phyloP scores from a whole-genome alignment of 2,113 vertebrate species.

The Petrocephalus microphthalmus region DNA sequence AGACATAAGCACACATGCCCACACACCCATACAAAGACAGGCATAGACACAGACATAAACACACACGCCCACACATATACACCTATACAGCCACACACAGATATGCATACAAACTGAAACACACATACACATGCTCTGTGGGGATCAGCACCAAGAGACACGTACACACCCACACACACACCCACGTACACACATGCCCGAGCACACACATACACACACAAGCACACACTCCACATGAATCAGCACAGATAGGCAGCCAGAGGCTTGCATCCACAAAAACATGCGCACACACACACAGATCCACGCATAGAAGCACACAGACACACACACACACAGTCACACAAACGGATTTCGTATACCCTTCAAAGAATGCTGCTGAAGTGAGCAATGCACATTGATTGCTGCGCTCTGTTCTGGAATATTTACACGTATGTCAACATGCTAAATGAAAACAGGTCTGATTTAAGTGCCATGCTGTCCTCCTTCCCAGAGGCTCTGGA shows the following conservation, averaged over 20 bases:
- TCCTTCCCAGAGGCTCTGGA: not conserved
- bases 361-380: not conserved
- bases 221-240: not conserved
- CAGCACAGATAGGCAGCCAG: not conserved
- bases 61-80: too few species aligned
- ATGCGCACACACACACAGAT: not conserved
- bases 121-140: too few species aligned
- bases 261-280: not conserved
- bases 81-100: too few species aligned
- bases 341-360: not conserved
- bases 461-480: not conserved
- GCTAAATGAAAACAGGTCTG: not conserved
- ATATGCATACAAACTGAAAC: too few species aligned
- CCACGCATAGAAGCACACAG: not conserved
- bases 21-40: too few species aligned
- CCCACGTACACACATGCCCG: not conserved
- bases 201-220: not conserved
- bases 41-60: too few species aligned
- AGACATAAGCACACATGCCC: too few species aligned
- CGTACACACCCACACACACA: not conserved
- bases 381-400: not conserved
- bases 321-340: not conserved
- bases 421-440: not conserved
- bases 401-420: not conserved
- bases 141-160: not conserved